Base-by-base conservation (phyloP, 2,113 vertebrate species). In the Brienomyrus longianalis region DNA sequence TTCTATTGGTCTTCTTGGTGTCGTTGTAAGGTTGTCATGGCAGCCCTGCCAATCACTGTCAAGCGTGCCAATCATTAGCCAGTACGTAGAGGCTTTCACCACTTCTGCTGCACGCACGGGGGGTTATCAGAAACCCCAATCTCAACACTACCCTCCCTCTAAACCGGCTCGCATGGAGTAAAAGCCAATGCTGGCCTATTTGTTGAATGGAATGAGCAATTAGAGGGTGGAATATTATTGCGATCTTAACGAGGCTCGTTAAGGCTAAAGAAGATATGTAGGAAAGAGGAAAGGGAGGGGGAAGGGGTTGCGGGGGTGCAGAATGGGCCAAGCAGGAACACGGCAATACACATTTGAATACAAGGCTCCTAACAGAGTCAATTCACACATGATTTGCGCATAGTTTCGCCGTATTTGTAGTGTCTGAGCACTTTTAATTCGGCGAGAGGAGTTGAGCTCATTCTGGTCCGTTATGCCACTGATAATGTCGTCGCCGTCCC, bases 21-120 rank as follows among this genome's bases (percentile, higher is more conserved):
- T 99, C 98, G 97, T 97, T 97, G 97, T 98, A 95, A 95, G 97
- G 98, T 99, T 98, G 97, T 98, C 98, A 98, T 97, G 97, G 98
- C 97, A 98, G 96, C 98, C 93, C 98, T 99, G 98, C 98, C 98
- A 98, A 99, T 99, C 98, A 99, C 98, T 99, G 98, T 99, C 98
- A 99, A 97, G 96, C 96, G 97, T 99, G 98, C 98, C 98, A 99
- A 99, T 99, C 98, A 98, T 98, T 96, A 97, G 96, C 96, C 97
- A 97, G 97, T 97, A 99, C 98, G 98, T 99, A 98, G 95, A 96
- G 97, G 97, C 97, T 98, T 97, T 98, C 97, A 98, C 97, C 97
- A 97, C 97, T 97, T 96, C 95, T 96, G 97, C 96, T 93, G 95
- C 95, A 92, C 88, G 93, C 96, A 92, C 94, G 88, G 93, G 96